Base-by-base conservation (phyloP, 2,113 vertebrate species). In the Coregonus clupeaformis region DNA sequence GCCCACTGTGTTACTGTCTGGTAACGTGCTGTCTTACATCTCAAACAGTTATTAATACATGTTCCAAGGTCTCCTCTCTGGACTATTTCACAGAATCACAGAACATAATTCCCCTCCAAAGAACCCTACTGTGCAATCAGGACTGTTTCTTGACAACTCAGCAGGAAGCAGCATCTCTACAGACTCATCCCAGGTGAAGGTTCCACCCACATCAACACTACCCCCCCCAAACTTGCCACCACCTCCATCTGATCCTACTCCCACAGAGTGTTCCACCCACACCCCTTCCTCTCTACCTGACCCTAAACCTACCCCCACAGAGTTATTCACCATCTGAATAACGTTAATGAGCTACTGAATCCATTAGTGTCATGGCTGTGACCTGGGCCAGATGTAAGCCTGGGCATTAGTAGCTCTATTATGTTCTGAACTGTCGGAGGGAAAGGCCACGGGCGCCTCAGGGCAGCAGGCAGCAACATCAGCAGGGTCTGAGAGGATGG, bases 321-420 rank as follows among this genome's bases (percentile, higher is more conserved):
- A 79, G 73, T 75, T 52, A 13, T 52, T 22, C 76, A 80, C 66
- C 11, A 80, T 84, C 36, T 75, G 42, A 84, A 83, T 77, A 82
- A 24, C 77, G 72, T 83, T 68, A 80, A 80, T 75, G 69, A 83
- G 86, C 25, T 62, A 74, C 75, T 72, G 80, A 83, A 84, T 82
- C 55, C 76, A 84, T 85, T 81, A 85, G 65, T 80, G 84, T 81
- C 79, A 85, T 47, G 45, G 77, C 63, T 69, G 70, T 75, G 81
- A 87, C 81, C 79, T 59, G 16, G 49, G 68, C 69, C 72, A 76
- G 84, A 75, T 80, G 76, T 75, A 75, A 65, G 73, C 64, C 63
- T 69, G 27, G 42, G 78, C 72, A 84, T 86, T 84, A 82, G 76
- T 29, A 71, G 59, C 30, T 47, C 78, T 65, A 81, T 84, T 85